Evolutionary conservation across 2,113 vertebrate genomes (phyloP).

Genomic region (Proteles cristata): DNA sequence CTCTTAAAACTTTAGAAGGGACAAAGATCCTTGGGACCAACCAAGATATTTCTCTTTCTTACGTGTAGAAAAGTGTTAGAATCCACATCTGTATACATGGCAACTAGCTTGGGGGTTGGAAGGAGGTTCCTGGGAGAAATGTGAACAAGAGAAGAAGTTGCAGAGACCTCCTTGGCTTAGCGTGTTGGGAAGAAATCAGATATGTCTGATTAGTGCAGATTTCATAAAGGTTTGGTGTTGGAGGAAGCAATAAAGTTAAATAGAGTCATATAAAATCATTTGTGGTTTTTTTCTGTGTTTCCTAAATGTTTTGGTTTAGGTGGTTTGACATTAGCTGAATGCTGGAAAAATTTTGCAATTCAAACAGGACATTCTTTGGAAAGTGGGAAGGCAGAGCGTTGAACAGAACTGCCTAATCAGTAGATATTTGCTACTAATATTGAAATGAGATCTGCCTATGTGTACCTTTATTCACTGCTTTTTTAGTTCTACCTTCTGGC

Average conservation of each 20-base stretch:
- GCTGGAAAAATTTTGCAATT: neutral
- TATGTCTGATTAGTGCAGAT: neutral
- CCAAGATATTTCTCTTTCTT: neutral
- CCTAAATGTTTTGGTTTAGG: neutral
- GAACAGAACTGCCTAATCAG: neutral
- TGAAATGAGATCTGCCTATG: neutral
- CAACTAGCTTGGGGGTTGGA: neutral
- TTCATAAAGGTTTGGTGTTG: neutral
- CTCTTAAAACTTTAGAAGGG: neutral
- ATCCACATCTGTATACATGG: neutral
- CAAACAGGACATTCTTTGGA: neutral
- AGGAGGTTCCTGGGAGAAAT: neutral
- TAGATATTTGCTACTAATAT: neutral
- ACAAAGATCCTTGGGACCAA: neutral
- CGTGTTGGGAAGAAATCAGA: neutral
- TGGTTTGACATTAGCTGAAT: neutral
- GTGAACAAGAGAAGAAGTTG: neutral
- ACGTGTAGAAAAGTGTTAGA: neutral
- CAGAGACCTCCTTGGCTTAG: neutral
- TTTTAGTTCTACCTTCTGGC: neutral
- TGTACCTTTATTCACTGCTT: neutral
- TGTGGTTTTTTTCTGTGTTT: neutral
- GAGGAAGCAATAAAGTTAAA: neutral
- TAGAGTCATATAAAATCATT: neutral
- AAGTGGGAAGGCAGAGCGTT: neutral